A percentile compares a stretch with the other conserved stretches of the same genome.
phyloP scores from a whole-genome alignment of 2,888 invertebrate genomes.

The Drosophila nr. fundita region DNA sequence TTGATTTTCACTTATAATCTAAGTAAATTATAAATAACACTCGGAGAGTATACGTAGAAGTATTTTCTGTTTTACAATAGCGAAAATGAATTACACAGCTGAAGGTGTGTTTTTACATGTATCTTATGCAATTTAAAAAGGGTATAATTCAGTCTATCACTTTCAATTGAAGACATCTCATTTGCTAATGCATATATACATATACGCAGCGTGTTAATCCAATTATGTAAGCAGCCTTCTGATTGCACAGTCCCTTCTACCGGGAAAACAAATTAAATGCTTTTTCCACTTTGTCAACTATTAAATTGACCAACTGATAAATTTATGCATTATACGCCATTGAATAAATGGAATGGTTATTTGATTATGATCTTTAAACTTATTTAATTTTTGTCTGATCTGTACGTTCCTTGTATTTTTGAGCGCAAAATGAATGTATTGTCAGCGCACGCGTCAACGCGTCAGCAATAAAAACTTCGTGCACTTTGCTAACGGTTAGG shows the following conservation, averaged over 20 bases:
- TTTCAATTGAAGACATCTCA: neutral
- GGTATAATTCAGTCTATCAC: neutral
- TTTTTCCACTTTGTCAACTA: slow-evolving; percentile 10
- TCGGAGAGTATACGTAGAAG: neutral
- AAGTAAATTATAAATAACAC: neutral
- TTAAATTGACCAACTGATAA: slow-evolving; percentile 8
- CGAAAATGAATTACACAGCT: neutral
- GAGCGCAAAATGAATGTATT: neutral
- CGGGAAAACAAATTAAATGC: neutral
- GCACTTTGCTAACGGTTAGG: slow-evolving; percentile 40
- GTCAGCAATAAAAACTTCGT: slow-evolving; percentile 16
- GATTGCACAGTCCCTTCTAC: slow-evolving; percentile 6
- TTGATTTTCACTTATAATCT: slow-evolving; percentile 4
- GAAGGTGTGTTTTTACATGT: neutral
- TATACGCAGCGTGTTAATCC: neutral
- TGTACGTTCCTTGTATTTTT: neutral
- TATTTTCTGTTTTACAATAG: neutral
- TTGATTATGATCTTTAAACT: slow-evolving; percentile 21
- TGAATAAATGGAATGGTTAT: slow-evolving; percentile 24
- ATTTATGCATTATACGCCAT: slow-evolving; percentile 11
- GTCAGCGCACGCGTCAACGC: no score
- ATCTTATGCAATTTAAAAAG: neutral
- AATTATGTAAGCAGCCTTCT: neutral
- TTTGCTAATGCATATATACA: neutral
- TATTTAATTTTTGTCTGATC: slow-evolving; percentile 12